phyloP scores from a whole-genome alignment of 92 coral and sea anemone genomes.

The Palythoa caribaeorum region DNA sequence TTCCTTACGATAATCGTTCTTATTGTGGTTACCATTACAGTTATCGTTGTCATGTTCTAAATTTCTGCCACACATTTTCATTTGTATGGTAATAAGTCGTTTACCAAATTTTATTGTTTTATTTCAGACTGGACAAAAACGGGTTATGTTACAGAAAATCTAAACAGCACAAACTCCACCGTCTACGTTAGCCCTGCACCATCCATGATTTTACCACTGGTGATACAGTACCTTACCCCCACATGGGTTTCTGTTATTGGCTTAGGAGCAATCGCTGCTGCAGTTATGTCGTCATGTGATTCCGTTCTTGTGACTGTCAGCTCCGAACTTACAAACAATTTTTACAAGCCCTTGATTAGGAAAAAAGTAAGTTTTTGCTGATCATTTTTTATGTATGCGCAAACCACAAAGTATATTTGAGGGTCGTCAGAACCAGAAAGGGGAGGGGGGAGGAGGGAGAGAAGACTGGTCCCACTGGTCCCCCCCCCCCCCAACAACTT shows the following conservation, averaged over 20 bases:
- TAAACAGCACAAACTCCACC: constrained; percentile 34
- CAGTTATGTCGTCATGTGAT: constrained; percentile 46
- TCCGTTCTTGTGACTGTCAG: constrained; percentile 17
- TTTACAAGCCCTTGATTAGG: constrained; percentile 14
- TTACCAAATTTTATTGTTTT: not conserved
- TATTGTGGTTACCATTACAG: not conserved
- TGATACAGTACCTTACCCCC: constrained; percentile 24
- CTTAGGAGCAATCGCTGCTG: constrained; percentile 35
- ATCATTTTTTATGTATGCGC: too few species aligned
- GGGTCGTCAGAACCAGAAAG: too few species aligned
- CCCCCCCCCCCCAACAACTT: too few species aligned
- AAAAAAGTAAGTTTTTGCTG: not conserved
- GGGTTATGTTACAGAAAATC: constrained; percentile 5
- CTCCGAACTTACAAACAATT: constrained; percentile 5
- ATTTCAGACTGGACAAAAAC: constrained; percentile 62
- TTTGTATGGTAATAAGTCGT: too few species aligned
- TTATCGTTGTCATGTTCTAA: not conserved
- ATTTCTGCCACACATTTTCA: too few species aligned
- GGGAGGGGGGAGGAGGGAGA: too few species aligned
- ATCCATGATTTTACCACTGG: not conserved
- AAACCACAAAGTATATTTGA: too few species aligned
- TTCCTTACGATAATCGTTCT: not conserved
- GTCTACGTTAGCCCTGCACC: not conserved
- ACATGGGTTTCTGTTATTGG: constrained; percentile 22
- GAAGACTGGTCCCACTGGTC: too few species aligned